Conservation (phyloP, 2,888 invertebrate species). For the Lysandra coridon region DNA sequence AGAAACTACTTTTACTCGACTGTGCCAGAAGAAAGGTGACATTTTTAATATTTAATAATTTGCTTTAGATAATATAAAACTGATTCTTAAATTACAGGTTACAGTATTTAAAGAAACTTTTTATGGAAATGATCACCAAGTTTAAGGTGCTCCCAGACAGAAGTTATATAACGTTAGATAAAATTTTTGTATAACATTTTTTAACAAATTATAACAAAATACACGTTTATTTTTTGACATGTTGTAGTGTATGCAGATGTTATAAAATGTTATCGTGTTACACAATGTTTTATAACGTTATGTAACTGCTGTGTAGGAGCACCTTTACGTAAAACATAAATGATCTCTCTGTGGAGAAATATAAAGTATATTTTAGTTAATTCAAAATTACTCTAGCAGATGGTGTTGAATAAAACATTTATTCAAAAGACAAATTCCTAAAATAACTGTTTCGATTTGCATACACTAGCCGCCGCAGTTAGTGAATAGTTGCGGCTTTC, state of each 20-base stretch:
- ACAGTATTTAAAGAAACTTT: background rate
- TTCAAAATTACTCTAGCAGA: constrained; percentile 18
- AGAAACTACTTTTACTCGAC: too few relatives aligned
- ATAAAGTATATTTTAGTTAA: constrained; percentile 8
- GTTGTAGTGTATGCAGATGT: too few relatives aligned
- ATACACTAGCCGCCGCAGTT: constrained; percentile 24
- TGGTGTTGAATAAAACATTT: constrained; percentile 33
- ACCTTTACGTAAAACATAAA: background rate
- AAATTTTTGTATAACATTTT: too few relatives aligned
- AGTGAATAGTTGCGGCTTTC: constrained; percentile 3
- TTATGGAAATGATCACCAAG: background rate
- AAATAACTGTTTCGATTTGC: constrained; percentile 33
- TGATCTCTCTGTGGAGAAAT: background rate
- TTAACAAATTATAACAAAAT: too few relatives aligned
- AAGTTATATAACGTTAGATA: too few relatives aligned
- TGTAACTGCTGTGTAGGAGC: too few relatives aligned
- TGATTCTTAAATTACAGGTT: background rate
- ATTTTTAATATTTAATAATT: background rate
- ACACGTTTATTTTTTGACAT: too few relatives aligned
- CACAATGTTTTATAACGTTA: too few relatives aligned
- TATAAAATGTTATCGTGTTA: too few relatives aligned
- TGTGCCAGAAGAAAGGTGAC: too few relatives aligned
- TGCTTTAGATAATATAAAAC: background rate
- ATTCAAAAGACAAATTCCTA: constrained; percentile 32
- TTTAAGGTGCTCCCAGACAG: background rate